A percentile compares a stretch with the other conserved stretches of the same genome.
These are phyloP conservation scores for Myzus persicae DNA, from an alignment of 1,140 invertebrate genomes.

Conservation along the genomic window DNA sequence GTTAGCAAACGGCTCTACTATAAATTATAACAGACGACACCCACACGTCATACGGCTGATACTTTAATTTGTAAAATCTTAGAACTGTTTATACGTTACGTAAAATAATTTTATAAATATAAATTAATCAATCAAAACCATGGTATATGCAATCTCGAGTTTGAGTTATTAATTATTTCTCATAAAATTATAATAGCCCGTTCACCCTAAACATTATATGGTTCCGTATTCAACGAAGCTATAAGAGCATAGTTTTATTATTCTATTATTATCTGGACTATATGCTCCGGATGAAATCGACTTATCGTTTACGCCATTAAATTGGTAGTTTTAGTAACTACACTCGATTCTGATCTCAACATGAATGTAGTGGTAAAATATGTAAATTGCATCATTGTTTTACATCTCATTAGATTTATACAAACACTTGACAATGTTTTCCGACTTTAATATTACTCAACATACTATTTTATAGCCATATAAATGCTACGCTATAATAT, in stretches of 20 bases:
- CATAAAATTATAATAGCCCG: background rate
- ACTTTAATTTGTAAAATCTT: background rate
- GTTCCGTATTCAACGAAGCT: background rate
- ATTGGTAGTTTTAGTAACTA: background rate
- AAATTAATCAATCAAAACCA: background rate
- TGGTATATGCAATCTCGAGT: background rate
- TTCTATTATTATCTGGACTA: background rate
- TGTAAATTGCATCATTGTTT: background rate
- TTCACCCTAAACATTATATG: background rate
- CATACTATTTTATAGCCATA: background rate
- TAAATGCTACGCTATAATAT: background rate
- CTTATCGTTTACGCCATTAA: background rate
- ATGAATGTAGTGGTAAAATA: background rate
- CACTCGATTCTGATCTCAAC: background rate
- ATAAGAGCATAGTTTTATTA: background rate
- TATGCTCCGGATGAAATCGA: background rate
- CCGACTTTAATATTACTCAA: background rate
- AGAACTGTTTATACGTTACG: background rate
- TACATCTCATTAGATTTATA: background rate
- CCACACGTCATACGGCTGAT: background rate
- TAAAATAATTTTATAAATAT: background rate
- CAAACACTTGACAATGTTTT: background rate
- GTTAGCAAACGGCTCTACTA: background rate
- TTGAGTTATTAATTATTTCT: background rate
- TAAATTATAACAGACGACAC: background rate